phyloP scores from a whole-genome alignment of 2,888 invertebrate genomes.

The Pandemis corylana region DNA sequence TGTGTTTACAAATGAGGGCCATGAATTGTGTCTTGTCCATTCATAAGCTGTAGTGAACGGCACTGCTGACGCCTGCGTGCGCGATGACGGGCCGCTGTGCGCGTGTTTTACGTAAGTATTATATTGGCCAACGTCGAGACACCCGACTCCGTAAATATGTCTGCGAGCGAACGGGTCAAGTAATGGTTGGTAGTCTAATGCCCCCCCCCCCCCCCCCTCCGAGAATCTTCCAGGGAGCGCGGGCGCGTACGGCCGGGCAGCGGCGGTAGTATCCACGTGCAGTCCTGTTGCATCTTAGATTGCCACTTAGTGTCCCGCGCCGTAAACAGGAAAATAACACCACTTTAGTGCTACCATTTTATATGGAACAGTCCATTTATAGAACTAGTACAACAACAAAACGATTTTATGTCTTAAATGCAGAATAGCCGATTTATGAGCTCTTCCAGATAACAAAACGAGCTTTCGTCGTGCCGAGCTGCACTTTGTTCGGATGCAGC shows the following conservation, averaged over 20 bases:
- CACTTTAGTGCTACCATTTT: constrained; percentile 42
- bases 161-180: no score
- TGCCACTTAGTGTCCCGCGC: constrained; percentile 43
- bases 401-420: constrained; percentile 40
- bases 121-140: no score
- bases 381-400: constrained; percentile 43
- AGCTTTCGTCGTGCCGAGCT: constrained; percentile 24
- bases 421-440: constrained; percentile 25
- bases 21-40: constrained; percentile 17
- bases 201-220: no score
- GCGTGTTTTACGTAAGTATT: not conserved
- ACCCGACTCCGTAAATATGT: no score
- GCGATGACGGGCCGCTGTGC: not conserved
- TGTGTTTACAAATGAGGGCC: constrained; percentile 1
- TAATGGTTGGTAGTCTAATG: no score
- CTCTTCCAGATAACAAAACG: constrained; percentile 1
- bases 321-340: constrained; percentile 46
- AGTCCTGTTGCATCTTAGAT: constrained; percentile 41
- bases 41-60: constrained; percentile 14
- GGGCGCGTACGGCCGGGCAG: not conserved
- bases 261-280: constrained; percentile 35
- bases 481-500: constrained; percentile 26
- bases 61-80: constrained; percentile 6
- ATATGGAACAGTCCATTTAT: constrained; percentile 45
- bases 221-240: not conserved